Base-by-base conservation (phyloP, 2,113 vertebrate species). In the Cyphomyrus plagiostoma region DNA sequence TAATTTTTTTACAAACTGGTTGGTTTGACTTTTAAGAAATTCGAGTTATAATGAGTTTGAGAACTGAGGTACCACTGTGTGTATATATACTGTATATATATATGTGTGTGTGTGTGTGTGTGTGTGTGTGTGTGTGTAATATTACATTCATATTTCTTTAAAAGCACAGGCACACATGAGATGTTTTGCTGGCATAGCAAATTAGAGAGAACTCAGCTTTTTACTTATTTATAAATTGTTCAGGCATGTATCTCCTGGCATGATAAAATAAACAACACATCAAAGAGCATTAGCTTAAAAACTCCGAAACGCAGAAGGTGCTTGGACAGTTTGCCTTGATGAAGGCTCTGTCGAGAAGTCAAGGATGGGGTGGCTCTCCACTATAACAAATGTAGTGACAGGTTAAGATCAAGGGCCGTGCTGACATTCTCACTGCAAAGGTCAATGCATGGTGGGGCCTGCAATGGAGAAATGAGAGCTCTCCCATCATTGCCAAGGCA, bases 351-450 rank as follows among this genome's bases (percentile, higher is more conserved):
- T 70, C 66, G 89, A 86, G 58, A 90, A 96, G 91, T 96, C 96
- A 96, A 96, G 96, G 96, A 96, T 95, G 95, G 95, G 96, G 96
- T 95, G 96, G 96, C 95, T 95, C 86, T 94, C 94, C 94, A 95
- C 96, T 97, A 95, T 96, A 96, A 96, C 96, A 96, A 96, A 97
- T 96, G 95, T 94, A 95, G 96, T 97, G 97, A 98, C 96, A 96
- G 96, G 96, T 96, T 97, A 95, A 97, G 96, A 96, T 97, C 96
- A 97, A 96, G 97, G 96, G 96, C 96, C 95, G 93, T 92, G 95
- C 97, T 98, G 97, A 98, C 97, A 98, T 97, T 98, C 97, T 97
- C 96, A 95, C 95, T 96, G 96, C 92, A 97, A 98, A 98, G 97
- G 97, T 98, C 97, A 97, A 96, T 97, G 96, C 96, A 96, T 96